Base-by-base conservation (phyloP, 2,797 vertebrate genomes). In the Cyclopterus lumpus region DNA sequence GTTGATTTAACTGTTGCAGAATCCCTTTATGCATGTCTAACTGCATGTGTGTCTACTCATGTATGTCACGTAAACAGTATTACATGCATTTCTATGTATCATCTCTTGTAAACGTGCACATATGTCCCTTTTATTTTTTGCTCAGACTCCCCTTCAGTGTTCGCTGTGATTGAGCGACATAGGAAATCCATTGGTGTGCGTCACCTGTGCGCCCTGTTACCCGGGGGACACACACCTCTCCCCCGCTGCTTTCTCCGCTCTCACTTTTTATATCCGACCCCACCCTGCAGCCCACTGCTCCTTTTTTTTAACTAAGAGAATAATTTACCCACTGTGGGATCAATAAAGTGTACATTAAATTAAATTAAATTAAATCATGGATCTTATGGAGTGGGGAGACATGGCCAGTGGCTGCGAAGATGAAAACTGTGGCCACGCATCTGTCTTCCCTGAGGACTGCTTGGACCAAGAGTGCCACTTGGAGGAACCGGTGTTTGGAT, bases 111-210 rank as follows among this genome's bases (percentile, higher is more conserved):
- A 51, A 46, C 15, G 0, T 64, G 11, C 57, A 38, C 1, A 2
- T 7, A 5, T 60, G 1, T 42, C 32, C 0, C 58, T 57, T 44
- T 46, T 46, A 6, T 51, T 49, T 60, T 49, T 32, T 4, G n/a
- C 36, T 46, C 42, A 24, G 26, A 24, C 18, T 15, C 48, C 2
- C 2, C 67, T 49, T 61, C 66, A n/a, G 18, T 68, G 58, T 60
- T 9, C 46, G 58, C 65, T 51, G 42, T 10, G 58, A 86, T 91
- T 11, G 63, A 88, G 70, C 42, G 1, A 57, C 58, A 90, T 81
- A 79, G 86, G 80, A 91, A 93, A 93, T 93, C 92, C 71, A 93
- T 93, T 4, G 2, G 38, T 6, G 57, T 88, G 82, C 83, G 83
- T 91, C 89, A 92, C 76, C 73, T 82, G 66, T 44, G 15, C 40